phyloP scores from a whole-genome alignment of 2,888 invertebrate species.

The Lacanobia oleracea region DNA sequence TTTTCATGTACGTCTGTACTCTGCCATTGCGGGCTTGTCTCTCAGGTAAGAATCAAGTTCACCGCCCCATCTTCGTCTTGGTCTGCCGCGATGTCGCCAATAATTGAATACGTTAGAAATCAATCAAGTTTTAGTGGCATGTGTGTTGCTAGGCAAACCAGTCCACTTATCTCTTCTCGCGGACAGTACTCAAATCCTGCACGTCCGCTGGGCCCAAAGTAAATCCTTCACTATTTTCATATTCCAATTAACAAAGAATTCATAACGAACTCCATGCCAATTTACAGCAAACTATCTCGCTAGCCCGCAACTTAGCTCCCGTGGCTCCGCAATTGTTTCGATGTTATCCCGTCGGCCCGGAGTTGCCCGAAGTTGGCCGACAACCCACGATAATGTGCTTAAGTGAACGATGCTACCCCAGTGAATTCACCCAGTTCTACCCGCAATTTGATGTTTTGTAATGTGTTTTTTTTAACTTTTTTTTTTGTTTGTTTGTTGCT shows the following conservation, averaged over 20 bases:
- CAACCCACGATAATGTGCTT: slow-evolving; percentile 84
- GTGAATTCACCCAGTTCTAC: slow-evolving; percentile 83
- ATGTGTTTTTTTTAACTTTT: slow-evolving; percentile 72
- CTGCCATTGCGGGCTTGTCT: too few relatives aligned
- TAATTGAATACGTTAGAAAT: too few relatives aligned
- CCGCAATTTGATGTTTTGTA: slow-evolving; percentile 79
- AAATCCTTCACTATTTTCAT: slow-evolving; percentile 57
- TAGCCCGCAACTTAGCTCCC: slow-evolving; percentile 81
- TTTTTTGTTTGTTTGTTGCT: slow-evolving; percentile 60
- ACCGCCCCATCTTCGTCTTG: too few relatives aligned
- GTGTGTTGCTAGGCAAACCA: background rate
- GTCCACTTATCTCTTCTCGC: background rate
- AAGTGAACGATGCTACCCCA: slow-evolving; percentile 89
- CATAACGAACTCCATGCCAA: slow-evolving; percentile 77
- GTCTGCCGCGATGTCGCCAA: too few relatives aligned
- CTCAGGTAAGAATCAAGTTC: too few relatives aligned
- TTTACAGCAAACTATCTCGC: slow-evolving; percentile 77
- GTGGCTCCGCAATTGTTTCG: slow-evolving; percentile 85
- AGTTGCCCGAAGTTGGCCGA: slow-evolving; percentile 85
- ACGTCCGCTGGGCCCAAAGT: slow-evolving; percentile 15
- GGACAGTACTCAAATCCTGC: background rate
- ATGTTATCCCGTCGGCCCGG: slow-evolving; percentile 80
- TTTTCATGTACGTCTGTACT: too few relatives aligned
- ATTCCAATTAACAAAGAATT: slow-evolving; percentile 75
- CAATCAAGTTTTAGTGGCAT: too few relatives aligned